A percentile compares a stretch with the other conserved stretches of the same genome.
These are phyloP conservation scores for Aplysina aerophoba DNA, from an alignment of 37 sponge, comb jelly and placozoan species.

Conservation along the genomic window DNA sequence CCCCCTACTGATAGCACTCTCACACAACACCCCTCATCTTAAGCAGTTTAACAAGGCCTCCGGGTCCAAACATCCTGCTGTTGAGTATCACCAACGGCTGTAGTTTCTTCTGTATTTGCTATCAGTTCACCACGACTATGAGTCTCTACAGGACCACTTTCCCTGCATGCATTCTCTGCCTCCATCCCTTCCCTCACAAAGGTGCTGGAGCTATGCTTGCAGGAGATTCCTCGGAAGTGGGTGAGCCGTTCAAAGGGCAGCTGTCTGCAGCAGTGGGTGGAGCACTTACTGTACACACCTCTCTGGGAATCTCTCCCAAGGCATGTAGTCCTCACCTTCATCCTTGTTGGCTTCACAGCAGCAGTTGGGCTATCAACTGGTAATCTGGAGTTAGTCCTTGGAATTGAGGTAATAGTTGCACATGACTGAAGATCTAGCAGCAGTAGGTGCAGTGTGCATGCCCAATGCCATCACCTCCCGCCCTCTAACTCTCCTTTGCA, in stretches of 20 bases:
- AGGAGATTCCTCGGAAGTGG: conserved; percentile 39
- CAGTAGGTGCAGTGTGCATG: neutral
- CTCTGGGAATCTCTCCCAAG: conserved; percentile 39
- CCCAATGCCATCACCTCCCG: neutral
- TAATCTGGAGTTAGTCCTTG: conserved; percentile 66
- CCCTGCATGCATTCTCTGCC: too few species aligned
- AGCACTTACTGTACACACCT: conserved; percentile 52
- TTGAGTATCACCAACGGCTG: too few species aligned
- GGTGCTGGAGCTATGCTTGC: conserved; percentile 59
- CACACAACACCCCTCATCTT: too few species aligned
- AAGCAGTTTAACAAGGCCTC: too few species aligned
- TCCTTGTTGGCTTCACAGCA: conserved; percentile 41
- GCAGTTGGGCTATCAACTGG: conserved; percentile 47
- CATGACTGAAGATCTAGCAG: neutral
- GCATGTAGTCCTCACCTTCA: conserved; percentile 61
- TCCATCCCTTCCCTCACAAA: neutral
- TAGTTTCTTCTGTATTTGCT: too few species aligned
- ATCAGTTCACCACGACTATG: too few species aligned
- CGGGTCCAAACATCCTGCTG: too few species aligned
- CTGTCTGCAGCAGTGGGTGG: conserved; percentile 11
- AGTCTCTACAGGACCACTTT: too few species aligned
- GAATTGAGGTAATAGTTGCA: too few species aligned
- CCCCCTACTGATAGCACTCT: too few species aligned
- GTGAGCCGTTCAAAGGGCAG: neutral
- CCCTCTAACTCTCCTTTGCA: neutral